phyloP scores from a whole-genome alignment of 2,797 vertebrate genomes.

The Ctenochaetus hawaiiensis region DNA sequence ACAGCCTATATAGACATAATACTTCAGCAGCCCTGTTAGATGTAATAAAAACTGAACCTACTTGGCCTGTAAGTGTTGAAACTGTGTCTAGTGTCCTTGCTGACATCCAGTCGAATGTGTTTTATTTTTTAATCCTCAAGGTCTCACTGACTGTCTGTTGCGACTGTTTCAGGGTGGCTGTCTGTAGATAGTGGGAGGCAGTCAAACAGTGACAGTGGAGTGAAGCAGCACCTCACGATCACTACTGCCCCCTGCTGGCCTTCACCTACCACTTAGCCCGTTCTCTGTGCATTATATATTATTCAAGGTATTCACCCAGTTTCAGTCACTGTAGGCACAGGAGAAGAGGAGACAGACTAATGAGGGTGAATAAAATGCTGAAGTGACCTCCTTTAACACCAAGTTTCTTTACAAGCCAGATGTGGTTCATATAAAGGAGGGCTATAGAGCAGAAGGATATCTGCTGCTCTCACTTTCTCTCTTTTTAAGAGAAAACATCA shows the following conservation, averaged over 20 bases:
- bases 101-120: conserved; percentile 11
- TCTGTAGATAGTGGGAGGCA: conserved; percentile 33
- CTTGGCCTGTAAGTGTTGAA: conserved; percentile 14
- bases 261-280: conserved; percentile 32
- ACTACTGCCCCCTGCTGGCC: conserved; percentile 82
- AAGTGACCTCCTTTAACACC: conserved; percentile 28
- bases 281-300: conserved; percentile 3
- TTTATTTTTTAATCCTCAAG: conserved; percentile 54
- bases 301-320: not conserved
- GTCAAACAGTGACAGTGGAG: conserved; percentile 15
- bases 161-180: not conserved
- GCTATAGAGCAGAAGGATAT: not conserved
- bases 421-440: conserved; percentile 30
- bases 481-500: not conserved
- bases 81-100: conserved; percentile 16
- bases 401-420: conserved; percentile 44
- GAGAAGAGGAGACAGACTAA: conserved; percentile 34
- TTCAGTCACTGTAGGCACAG: not conserved
- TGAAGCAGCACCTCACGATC: conserved; percentile 67
- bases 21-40: not conserved
- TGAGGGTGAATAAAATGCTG: conserved; percentile 32
- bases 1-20: not conserved
- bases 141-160: conserved; percentile 32
- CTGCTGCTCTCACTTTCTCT: conserved; percentile 19
- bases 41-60: conserved; percentile 17